Evolutionary conservation across 2,888 invertebrate species (phyloP), one percentile per base, ranked within the genome.

Genomic region (Actias luna): DNA sequence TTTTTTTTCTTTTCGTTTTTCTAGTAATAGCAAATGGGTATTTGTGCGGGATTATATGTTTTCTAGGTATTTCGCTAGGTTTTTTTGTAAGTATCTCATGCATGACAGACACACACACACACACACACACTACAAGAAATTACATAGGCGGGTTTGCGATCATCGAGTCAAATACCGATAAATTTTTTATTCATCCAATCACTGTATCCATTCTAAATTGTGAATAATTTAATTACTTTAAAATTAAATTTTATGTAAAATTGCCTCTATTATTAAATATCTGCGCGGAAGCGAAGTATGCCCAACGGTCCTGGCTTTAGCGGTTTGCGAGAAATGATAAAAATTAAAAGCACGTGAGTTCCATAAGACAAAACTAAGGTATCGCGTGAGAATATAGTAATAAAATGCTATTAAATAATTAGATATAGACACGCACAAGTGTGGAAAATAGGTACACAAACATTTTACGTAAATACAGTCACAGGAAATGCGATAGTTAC

Each of bases 111-210:
- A 84, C 84, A 83, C 79, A 84, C 78, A 80, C 74, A 84, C 84
- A n/a, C n/a, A 83, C 79, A 84, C 78, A 80, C 74, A 84, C 84
- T 87, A 87, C 80, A 73, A 72, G 70, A 71, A 81, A 81, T 84
- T 78, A 82, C 65, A 76, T 71, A 83, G 82, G 89, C 90, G 92
- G 91, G 92, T 90, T 84, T 92, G 92, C 92, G 92, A 92, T 90
- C 91, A 92, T 92, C 92, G 91, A 82, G 84, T 85, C 80, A 68
- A 77, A 76, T 75, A 77, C 70, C 71, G 73, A 69, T 39, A 16
- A 46, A 39, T 27, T 31, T 22, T 42, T 58, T 42, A 29, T 55
- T 29, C n/a, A 2, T 27, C 22, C 29, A 55, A 16, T 29, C 7
- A 29, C 18, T 29, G 55, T 62, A 67, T 50, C 22, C 22, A 50